Percentiles rank a stretch among this genome's conserved stretches.
phyloP scores from a whole-genome alignment of 2,113 vertebrate species.

The Chloropsis hardwickii region DNA sequence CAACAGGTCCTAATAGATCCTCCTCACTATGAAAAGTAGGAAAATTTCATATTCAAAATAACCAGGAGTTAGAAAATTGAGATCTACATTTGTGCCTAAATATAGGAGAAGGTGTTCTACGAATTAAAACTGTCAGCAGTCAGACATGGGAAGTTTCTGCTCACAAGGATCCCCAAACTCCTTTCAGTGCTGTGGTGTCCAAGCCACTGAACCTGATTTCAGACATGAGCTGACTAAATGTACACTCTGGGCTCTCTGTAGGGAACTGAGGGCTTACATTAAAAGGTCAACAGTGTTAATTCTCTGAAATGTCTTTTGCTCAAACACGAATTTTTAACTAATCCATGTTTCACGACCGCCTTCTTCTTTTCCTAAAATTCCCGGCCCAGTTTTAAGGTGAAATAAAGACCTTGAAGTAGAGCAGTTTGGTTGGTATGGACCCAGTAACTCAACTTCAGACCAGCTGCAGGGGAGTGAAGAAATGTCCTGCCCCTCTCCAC shows the following conservation, averaged over 20 bases:
- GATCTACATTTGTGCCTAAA: not conserved
- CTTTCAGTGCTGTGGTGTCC: not conserved
- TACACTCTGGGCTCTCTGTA: not conserved
- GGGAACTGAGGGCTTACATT: not conserved
- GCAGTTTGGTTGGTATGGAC: not conserved
- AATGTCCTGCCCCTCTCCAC: not conserved
- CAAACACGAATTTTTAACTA: not conserved
- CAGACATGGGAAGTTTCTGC: not conserved
- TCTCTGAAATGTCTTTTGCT: not conserved
- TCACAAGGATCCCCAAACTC: not conserved
- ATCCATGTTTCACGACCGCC: not conserved
- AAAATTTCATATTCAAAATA: not conserved
- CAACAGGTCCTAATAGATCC: not conserved
- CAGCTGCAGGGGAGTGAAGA: not conserved
- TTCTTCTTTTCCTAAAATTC: not conserved
- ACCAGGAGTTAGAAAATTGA: not conserved
- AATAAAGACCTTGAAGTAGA: not conserved
- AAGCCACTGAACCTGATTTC: not conserved
- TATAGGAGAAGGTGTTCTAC: not conserved
- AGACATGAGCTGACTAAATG: not conserved
- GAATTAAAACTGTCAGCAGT: not conserved
- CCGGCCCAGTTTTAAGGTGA: not conserved
- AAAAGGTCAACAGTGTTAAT: not conserved
- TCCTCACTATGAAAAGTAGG: not conserved
- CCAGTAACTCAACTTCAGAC: constrained; percentile 10